A percentile compares a stretch with the other conserved stretches of the same genome.
phyloP scores from a whole-genome alignment of 2,113 vertebrate genomes.

The Gymnarchus niloticus region DNA sequence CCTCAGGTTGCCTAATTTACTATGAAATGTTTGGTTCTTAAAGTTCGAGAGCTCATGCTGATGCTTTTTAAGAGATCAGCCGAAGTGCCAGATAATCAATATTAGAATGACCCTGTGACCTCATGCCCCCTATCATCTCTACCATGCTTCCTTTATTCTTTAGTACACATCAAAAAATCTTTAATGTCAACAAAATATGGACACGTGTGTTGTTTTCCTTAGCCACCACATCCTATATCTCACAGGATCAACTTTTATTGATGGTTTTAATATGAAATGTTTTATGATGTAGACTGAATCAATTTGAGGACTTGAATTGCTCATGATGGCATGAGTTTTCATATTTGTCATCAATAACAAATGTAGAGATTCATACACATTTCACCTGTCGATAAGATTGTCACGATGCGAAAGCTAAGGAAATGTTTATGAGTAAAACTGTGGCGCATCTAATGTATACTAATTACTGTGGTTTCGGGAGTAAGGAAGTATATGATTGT shows the following conservation, averaged over 20 bases:
- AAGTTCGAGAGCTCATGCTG: background rate
- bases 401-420: background rate
- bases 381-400: background rate
- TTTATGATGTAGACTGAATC: background rate
- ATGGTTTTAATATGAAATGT: background rate
- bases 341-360: background rate
- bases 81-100: background rate
- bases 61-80: background rate
- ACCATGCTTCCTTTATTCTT: background rate
- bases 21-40: background rate
- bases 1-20: background rate
- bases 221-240: too few relatives aligned
- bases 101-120: background rate
- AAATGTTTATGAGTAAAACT: background rate
- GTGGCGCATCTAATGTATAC: background rate
- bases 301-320: too few relatives aligned
- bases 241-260: too few relatives aligned
- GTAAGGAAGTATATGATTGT: background rate
- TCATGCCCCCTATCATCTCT: background rate
- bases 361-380: background rate
- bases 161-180: background rate
- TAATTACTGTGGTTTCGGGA: background rate
- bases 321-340: too few relatives aligned
- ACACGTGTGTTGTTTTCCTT: background rate
- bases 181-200: background rate